A percentile compares a stretch with the other conserved stretches of the same genome.
Conservation (phyloP, 2,888 invertebrate species). For the Ditula angustiorana region DNA sequence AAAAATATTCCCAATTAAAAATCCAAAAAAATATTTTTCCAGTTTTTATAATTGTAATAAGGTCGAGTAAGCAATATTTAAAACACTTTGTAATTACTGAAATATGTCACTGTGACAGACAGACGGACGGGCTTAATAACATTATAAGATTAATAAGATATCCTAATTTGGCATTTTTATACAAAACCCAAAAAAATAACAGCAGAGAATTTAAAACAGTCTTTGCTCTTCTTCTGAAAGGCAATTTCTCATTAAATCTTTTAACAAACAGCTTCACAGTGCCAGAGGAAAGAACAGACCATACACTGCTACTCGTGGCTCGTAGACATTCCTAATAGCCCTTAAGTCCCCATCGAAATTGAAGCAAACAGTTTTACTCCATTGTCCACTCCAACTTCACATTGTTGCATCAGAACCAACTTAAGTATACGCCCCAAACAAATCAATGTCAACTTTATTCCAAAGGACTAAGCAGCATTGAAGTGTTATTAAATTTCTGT, state of each 20-base stretch:
- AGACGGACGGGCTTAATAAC: no score
- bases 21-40: no score
- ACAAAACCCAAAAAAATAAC: neutral
- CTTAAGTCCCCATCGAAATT: constrained; percentile 73
- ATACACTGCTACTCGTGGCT: constrained; percentile 60
- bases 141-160: no score
- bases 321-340: constrained; percentile 80
- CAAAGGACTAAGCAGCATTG: constrained; percentile 26
- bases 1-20: no score
- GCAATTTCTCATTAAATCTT: constrained; percentile 35
- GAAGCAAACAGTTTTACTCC: constrained; percentile 80
- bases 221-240: neutral
- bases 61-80: no score
- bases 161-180: no score
- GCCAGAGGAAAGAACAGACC: constrained; percentile 47
- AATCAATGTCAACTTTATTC: constrained; percentile 48
- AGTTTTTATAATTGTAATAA: no score
- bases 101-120: no score
- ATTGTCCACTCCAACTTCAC: constrained; percentile 72
- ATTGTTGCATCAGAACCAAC: constrained; percentile 63
- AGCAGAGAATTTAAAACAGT: neutral
- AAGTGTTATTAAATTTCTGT: constrained; percentile 45
- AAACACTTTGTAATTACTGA: no score
- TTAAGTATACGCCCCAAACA: constrained; percentile 43
- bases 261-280: constrained; percentile 35